Percentiles rank a stretch among this genome's conserved stretches.
phyloP scores from a whole-genome alignment of 2,797 vertebrate species.

The Coracias cyanogaster region DNA sequence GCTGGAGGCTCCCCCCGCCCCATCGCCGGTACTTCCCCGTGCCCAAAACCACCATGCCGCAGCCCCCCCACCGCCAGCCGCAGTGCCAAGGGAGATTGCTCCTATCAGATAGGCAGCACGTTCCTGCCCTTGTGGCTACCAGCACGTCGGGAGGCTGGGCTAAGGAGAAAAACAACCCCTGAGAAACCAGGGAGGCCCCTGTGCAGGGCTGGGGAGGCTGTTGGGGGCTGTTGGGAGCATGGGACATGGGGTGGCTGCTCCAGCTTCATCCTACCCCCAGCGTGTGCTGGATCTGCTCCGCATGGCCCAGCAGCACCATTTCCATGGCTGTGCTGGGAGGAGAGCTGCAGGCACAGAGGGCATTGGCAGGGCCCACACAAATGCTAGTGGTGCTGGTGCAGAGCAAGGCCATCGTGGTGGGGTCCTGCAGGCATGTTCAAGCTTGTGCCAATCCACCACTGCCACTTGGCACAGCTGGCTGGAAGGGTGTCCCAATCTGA shows the following conservation, averaged over 20 bases:
- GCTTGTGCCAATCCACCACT: background rate
- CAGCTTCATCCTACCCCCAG: accelerated
- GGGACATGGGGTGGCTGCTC: background rate
- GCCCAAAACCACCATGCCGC: constrained; percentile 60
- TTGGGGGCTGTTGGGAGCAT: background rate
- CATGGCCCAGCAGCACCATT: accelerated
- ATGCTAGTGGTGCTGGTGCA: background rate
- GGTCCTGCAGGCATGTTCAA: background rate
- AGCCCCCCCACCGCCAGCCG: background rate
- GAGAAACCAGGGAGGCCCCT: constrained; percentile 25
- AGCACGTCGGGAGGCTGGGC: background rate
- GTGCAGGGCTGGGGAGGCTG: background rate
- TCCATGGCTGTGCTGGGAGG: background rate
- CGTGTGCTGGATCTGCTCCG: background rate
- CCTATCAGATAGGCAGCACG: constrained; percentile 63
- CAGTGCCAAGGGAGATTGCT: constrained; percentile 53
- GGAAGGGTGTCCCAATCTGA: background rate
- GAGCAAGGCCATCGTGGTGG: background rate
- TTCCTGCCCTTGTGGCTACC: constrained; percentile 61
- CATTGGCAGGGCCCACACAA: background rate
- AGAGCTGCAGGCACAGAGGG: background rate
- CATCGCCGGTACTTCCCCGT: constrained; percentile 61
- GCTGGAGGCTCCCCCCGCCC: constrained; percentile 44
- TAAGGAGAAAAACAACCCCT: constrained; percentile 56
- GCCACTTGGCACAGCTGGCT: accelerated